Evolutionary conservation across 2,113 vertebrate genomes (phyloP).

Genomic region (Malurus alboscapulatus): DNA sequence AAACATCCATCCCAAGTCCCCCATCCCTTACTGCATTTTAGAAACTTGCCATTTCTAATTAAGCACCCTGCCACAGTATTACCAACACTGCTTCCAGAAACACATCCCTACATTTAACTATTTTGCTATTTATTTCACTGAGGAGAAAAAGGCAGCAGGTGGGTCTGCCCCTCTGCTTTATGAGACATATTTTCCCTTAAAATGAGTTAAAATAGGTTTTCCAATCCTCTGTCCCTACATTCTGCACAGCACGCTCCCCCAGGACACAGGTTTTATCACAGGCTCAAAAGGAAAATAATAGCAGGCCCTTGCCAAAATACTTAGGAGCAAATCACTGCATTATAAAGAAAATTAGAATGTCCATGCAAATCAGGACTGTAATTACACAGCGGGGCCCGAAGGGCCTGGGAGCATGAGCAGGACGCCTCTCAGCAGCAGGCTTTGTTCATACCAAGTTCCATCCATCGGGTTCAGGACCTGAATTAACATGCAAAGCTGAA

Average conservation of each 20-base stretch:
- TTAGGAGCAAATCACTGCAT: not conserved
- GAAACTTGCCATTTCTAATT: not conserved
- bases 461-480: not conserved
- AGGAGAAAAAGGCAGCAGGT: not conserved
- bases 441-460: not conserved
- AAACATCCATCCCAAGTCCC: not conserved
- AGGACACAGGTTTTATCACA: not conserved
- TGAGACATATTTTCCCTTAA: not conserved
- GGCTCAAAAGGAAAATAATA: slow-evolving; percentile 14
- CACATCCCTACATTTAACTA: not conserved
- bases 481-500: slow-evolving; percentile 27
- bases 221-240: not conserved
- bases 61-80: not conserved
- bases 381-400: not conserved
- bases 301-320: slow-evolving; percentile 18
- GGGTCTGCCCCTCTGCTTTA: not conserved
- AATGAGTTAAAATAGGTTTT: not conserved
- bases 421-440: not conserved
- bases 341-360: slow-evolving; percentile 25
- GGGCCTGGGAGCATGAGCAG: not conserved
- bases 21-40: not conserved
- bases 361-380: slow-evolving; percentile 33
- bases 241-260: not conserved
- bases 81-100: not conserved
- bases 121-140: not conserved